Evolutionary conservation across 2,113 vertebrate species (phyloP).

Genomic region (Rhinopomastus cyanomelas): DNA sequence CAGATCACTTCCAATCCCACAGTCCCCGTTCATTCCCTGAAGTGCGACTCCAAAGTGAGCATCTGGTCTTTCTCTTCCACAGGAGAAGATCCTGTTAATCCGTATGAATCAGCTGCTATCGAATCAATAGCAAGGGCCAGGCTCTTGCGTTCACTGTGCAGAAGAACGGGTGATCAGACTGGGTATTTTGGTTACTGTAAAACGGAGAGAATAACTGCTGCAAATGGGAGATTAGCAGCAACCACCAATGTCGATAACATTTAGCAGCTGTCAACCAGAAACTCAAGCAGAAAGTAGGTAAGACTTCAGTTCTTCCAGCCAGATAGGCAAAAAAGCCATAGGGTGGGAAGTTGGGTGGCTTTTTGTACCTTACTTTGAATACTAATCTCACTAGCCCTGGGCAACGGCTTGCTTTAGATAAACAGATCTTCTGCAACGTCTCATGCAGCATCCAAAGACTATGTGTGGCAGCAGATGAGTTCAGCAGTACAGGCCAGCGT

Average conservation of each 20-base stretch:
- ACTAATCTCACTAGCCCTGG: neutral
- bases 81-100: neutral
- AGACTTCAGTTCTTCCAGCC: neutral
- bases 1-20: neutral
- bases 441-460: neutral
- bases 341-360: neutral
- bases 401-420: neutral
- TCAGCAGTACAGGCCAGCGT: rapidly evolving
- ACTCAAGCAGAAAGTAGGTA: neutral
- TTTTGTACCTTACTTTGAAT: neutral
- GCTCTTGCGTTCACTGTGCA: neutral
- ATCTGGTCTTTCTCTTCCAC: neutral
- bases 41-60: neutral
- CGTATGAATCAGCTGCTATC: neutral
- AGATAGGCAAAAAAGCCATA: neutral
- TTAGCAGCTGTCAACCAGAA: neutral
- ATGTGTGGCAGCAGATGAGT: neutral
- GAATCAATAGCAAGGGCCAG: neutral
- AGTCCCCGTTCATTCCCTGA: neutral
- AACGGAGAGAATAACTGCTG: neutral
- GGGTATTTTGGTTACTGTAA: neutral
- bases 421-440: neutral
- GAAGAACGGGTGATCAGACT: neutral
- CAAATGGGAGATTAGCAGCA: neutral
- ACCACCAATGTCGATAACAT: neutral